Base-by-base conservation (phyloP, 2,113 vertebrate species). In the Rhagologus leucostigma region DNA sequence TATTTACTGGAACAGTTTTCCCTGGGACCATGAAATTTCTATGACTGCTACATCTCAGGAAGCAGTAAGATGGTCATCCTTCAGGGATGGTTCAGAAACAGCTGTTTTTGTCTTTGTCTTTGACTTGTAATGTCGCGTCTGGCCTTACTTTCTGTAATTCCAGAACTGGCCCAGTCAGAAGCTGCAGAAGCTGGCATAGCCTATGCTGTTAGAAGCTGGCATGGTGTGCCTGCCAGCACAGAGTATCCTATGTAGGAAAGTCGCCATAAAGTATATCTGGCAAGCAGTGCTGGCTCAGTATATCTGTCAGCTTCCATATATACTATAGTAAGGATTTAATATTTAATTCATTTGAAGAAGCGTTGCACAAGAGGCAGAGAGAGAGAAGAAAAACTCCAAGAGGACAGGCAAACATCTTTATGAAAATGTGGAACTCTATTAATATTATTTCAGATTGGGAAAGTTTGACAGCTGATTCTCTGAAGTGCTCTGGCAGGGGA, bases 381-480 rank as follows among this genome's bases (percentile, higher is more conserved):
- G 50, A 69, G 30, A 74, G 33, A 5, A 52, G 6, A 76, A 79
- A 83, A 59, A 29, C 4, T 37, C 27, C 53, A 32, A 76, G 39
- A 63, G 10, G 37, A 67, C 15, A 57, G 13, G 10, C 6, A 73
- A 90, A 87, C 6, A 18, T 74, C 30, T 67, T 64, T 10, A 57
- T 65, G 37, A 86, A 84, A 81, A 57, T 0, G 0, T 52, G 8
- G 11, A 20, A 16, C 81, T 16, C 23, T 70, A 23, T 15, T 39
- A 57, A 24, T 37, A 5, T 30, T 70, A 41, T 89, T 81, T 84
- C 42, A 77, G 11, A 33, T 1, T 33, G n/a, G 7, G 27, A 29
- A 74, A 59, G 7, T 30, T 76, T 70, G 26, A 42, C 23, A n/a
- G 16, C 11, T 0, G 0, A 5, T 65, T 67, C 9, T 74, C 49